Evolutionary conservation across 1,140 invertebrate genomes (phyloP), one percentile per base, ranked within the genome.

Genomic region (Anoplophora glabripennis): DNA sequence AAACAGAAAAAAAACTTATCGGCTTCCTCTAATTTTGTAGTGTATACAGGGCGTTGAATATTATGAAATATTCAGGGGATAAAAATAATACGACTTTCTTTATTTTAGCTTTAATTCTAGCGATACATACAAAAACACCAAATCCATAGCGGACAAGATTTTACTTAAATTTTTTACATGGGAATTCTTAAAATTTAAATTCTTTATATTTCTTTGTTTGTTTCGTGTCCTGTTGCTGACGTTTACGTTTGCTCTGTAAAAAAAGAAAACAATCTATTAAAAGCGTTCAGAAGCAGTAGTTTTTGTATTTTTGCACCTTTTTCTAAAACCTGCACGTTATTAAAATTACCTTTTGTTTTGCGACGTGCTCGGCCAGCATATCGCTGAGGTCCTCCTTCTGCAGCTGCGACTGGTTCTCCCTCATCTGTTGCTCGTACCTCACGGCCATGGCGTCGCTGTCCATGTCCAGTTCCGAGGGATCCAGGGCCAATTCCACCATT

Each of bases 291-390:
- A n/a, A n/a, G n/a, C n/a, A n/a, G n/a, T n/a, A n/a, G n/a, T n/a
- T n/a, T n/a, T n/a, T n/a, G n/a, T n/a, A n/a, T n/a, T n/a, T n/a
- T n/a, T n/a, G n/a, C n/a, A n/a, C n/a, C n/a, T n/a, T n/a, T n/a
- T n/a, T n/a, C n/a, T n/a, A n/a, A 28, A 28, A 28, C 21, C 2
- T 28, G 7, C 33, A 63, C 45, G 18, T 7, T 7, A 49, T 33
- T 36, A 49, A 49, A 41, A 48, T 63, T 74, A 89, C 90, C 82
- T 93, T 94, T 75, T 97, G 93, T 66, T 94, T 86, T 17, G 94
- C 93, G 15, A 96, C 93, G 78, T 99, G 96, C 78, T 99, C 96
- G 17, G 95, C 95, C 59, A 99, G 84, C 95, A 99, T 98, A 73
- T 99, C 96, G 15, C 93, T 96, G 10, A 99, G 83, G 82, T 99